A percentile compares a stretch with the other conserved stretches of the same genome.
These are phyloP conservation scores for Terrapene triunguis DNA, from an alignment of 2,113 vertebrate species.

Conservation along the genomic window DNA sequence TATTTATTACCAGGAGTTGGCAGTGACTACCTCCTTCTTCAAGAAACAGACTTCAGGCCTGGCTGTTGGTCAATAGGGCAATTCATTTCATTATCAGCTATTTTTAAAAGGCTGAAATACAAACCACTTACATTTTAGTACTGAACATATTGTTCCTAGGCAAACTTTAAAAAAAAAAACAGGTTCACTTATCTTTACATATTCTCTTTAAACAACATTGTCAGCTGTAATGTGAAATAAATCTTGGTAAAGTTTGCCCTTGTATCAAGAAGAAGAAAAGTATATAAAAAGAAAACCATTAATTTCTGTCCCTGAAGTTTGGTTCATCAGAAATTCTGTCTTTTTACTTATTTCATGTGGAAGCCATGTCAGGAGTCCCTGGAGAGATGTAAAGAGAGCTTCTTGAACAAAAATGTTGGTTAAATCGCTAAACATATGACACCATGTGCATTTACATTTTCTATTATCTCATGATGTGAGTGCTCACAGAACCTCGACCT, in stretches of 20 bases:
- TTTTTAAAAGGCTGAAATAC: not conserved
- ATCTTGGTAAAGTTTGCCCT: not conserved
- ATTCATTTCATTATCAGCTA: not conserved
- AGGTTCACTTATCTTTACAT: not conserved
- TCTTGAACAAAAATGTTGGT: not conserved
- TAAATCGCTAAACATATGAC: not conserved
- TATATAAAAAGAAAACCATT: not conserved
- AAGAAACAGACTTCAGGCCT: slow-evolving; percentile 1
- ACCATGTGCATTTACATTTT: not conserved
- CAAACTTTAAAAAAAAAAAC: not conserved
- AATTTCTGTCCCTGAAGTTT: not conserved
- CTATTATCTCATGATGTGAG: not conserved
- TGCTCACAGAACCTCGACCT: not conserved
- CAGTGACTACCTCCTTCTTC: not conserved
- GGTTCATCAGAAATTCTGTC: not conserved
- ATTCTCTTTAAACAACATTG: not conserved
- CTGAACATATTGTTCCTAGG: not conserved
- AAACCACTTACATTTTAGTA: not conserved
- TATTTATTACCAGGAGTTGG: not conserved
- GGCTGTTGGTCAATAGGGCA: not conserved
- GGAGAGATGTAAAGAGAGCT: not conserved
- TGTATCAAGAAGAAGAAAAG: not conserved
- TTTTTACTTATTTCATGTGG: not conserved
- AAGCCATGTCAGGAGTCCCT: not conserved
- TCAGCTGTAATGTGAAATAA: not conserved